A percentile compares a stretch with the other conserved stretches of the same genome.
Evolutionary conservation across 2,888 invertebrate genomes (phyloP).

Genomic region (Cheilosia soror): DNA sequence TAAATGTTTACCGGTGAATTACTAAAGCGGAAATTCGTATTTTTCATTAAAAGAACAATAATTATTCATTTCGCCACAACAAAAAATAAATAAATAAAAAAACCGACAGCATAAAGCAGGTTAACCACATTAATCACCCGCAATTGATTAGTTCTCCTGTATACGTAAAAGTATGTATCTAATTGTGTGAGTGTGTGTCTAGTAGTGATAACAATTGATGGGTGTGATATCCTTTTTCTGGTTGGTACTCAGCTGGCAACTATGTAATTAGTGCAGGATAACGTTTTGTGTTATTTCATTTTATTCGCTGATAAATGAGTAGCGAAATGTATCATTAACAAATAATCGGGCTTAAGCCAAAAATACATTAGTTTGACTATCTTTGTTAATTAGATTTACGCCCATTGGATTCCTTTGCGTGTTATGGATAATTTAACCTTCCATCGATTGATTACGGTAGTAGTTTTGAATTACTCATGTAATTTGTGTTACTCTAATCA

Average conservation of each 20-base stretch:
- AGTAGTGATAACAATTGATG: conserved; percentile 34
- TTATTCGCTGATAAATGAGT: conserved; percentile 40
- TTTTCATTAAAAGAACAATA: background rate
- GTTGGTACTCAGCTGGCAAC: conserved; percentile 10
- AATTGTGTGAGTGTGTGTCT: conserved; percentile 1
- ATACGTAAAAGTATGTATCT: background rate
- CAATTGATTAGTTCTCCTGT: conserved; percentile 58
- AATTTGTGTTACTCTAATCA: background rate
- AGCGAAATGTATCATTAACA: conserved; percentile 24
- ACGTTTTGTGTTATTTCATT: conserved; percentile 24
- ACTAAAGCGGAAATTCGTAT: background rate
- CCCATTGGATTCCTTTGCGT: conserved; percentile 11
- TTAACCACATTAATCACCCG: conserved; percentile 59
- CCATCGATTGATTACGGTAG: conserved; percentile 30
- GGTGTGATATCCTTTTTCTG: conserved; percentile 33
- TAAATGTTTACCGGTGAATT: background rate
- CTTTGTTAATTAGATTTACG: conserved; percentile 42
- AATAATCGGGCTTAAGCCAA: conserved; percentile 25
- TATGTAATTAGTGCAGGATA: conserved; percentile 47
- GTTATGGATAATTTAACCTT: conserved; percentile 32
- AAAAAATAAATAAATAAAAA: background rate
- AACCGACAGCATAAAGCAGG: conserved; percentile 12
- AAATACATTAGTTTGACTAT: conserved; percentile 34
- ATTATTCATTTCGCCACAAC: background rate
- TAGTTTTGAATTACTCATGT: conserved; percentile 38